Conservation (phyloP, 1,140 invertebrate species). For the Euura lappo region DNA sequence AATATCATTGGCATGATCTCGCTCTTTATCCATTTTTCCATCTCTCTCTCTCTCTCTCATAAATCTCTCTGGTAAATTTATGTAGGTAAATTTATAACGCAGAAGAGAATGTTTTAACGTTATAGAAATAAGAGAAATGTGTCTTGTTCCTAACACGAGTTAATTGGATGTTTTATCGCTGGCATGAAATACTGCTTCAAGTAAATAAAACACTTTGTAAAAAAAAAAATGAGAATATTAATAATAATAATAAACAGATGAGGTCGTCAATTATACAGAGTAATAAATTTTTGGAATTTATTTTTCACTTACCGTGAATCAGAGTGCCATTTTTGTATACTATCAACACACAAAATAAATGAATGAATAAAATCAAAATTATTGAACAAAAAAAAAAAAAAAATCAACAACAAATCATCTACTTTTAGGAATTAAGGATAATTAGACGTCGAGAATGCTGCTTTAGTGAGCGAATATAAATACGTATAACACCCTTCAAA, state of each 20-base stretch:
- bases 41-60: background rate
- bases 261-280: background rate
- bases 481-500: background rate
- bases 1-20: background rate
- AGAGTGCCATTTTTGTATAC: conserved; percentile 41
- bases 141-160: background rate
- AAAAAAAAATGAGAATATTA: background rate
- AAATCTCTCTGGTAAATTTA: background rate
- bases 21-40: background rate
- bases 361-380: conserved; percentile 37
- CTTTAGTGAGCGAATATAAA: too few relatives aligned
- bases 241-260: background rate
- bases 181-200: conserved; percentile 5
- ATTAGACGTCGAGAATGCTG: too few relatives aligned
- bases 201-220: background rate
- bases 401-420: too few relatives aligned
- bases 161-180: background rate
- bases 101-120: background rate
- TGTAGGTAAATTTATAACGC: background rate
- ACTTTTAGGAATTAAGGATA: too few relatives aligned
- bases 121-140: background rate
- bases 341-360: conserved; percentile 15
- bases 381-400: conserved; percentile 4
- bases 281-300: conserved; percentile 2
- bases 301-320: conserved; percentile 42